A percentile compares a stretch with the other conserved stretches of the same genome.
These are phyloP conservation scores for Lipophrys pholis DNA, from an alignment of 2,113 vertebrate genomes.

Conservation along the genomic window DNA sequence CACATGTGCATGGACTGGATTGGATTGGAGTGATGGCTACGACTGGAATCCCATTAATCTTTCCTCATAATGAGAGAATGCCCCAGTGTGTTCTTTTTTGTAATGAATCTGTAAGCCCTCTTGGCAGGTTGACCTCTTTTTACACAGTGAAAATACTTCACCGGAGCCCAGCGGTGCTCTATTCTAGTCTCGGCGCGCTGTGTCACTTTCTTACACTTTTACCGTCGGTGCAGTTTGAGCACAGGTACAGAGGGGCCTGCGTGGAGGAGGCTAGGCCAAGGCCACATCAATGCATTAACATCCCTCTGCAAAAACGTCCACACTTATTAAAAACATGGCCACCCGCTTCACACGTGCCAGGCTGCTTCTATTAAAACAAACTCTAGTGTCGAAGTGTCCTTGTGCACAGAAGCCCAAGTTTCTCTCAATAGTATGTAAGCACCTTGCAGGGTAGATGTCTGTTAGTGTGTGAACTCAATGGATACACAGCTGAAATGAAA, in stretches of 20 bases:
- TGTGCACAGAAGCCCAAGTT: too few relatives aligned
- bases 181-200: slow-evolving; percentile 51
- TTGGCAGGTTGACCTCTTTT: slow-evolving; percentile 70
- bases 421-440: too few relatives aligned
- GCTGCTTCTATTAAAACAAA: too few relatives aligned
- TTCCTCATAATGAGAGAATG: slow-evolving; percentile 65
- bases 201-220: slow-evolving; percentile 57
- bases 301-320: too few relatives aligned
- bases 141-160: slow-evolving; percentile 64
- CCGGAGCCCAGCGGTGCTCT: slow-evolving; percentile 60
- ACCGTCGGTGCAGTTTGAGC: slow-evolving; percentile 47
- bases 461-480: too few relatives aligned
- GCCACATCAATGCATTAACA: too few relatives aligned
- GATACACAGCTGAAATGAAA: too few relatives aligned
- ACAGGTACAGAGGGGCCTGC: slow-evolving; percentile 24
- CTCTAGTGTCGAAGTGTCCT: too few relatives aligned
- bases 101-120: slow-evolving; percentile 69
- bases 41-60: slow-evolving; percentile 60
- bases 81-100: slow-evolving; percentile 64
- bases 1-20: background rate
- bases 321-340: too few relatives aligned
- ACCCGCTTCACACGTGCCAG: too few relatives aligned
- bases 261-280: too few relatives aligned
- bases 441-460: too few relatives aligned
- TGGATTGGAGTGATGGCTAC: slow-evolving; percentile 10